Conservation (phyloP, 2,888 invertebrate genomes). For the Mylabris sibirica region DNA sequence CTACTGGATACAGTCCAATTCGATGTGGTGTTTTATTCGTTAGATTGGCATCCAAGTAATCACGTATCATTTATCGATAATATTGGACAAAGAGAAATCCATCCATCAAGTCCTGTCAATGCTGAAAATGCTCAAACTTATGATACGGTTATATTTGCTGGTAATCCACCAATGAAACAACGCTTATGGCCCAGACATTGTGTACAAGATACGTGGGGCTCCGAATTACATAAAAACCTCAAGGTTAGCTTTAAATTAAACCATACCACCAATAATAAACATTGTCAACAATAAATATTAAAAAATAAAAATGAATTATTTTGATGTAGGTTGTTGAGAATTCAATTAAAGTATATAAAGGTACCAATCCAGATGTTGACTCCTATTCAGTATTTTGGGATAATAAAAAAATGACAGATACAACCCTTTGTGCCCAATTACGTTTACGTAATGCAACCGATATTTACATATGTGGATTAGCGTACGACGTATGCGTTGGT, state of each 20-base stretch:
- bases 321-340: slow-evolving; percentile 71
- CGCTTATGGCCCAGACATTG: slow-evolving; percentile 96
- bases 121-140: slow-evolving; percentile 82
- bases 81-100: slow-evolving; percentile 76
- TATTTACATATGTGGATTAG: slow-evolving; percentile 93
- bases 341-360: slow-evolving; percentile 86
- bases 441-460: slow-evolving; percentile 84
- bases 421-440: slow-evolving; percentile 82
- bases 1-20: slow-evolving; percentile 82
- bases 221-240: slow-evolving; percentile 88
- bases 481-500: slow-evolving; percentile 95
- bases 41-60: slow-evolving; percentile 97
- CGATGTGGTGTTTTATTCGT: slow-evolving; percentile 89
- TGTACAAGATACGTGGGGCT: slow-evolving; percentile 94
- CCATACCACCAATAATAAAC: slow-evolving; percentile 2
- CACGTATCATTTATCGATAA: slow-evolving; percentile 98
- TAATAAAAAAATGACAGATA: slow-evolving; percentile 90
- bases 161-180: slow-evolving; percentile 85
- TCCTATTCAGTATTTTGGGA: slow-evolving; percentile 99
- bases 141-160: slow-evolving; percentile 93
- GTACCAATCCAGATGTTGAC: slow-evolving; percentile 93
- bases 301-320: slow-evolving; percentile 10
- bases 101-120: slow-evolving; percentile 75
- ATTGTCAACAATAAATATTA: slow-evolving; percentile 15
- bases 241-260: slow-evolving; percentile 66